Conservation (phyloP, 2,888 invertebrate species). For the Zhuqinia jingwanae region DNA sequence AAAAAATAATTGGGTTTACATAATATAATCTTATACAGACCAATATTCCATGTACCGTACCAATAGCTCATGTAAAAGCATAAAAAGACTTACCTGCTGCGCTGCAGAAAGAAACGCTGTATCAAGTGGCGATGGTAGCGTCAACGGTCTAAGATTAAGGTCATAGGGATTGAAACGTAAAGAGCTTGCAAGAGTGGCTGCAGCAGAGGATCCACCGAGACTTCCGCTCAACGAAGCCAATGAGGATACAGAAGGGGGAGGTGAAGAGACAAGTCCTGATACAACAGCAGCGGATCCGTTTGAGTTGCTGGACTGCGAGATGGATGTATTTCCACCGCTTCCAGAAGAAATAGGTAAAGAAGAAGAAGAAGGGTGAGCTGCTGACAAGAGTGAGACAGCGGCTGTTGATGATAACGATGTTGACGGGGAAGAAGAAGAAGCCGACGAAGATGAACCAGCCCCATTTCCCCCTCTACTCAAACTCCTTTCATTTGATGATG, state of each 20-base stretch:
- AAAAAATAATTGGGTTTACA: not conserved
- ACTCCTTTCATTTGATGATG: constrained; percentile 53
- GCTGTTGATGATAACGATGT: constrained; percentile 39
- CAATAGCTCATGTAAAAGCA: too few relatives aligned
- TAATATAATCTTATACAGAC: too few relatives aligned
- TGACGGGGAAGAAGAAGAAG: constrained; percentile 43
- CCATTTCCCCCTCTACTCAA: constrained; percentile 55
- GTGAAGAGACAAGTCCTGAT: not conserved
- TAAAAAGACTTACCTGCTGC: constrained; percentile 89
- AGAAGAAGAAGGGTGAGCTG: constrained; percentile 34
- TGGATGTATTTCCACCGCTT: not conserved
- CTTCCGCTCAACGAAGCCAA: constrained; percentile 55
- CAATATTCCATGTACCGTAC: too few relatives aligned
- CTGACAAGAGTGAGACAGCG: constrained; percentile 39
- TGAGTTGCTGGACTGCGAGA: constrained; percentile 32
- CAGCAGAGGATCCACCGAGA: constrained; percentile 80
- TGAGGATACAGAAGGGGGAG: constrained; percentile 56
- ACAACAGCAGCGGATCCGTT: not conserved
- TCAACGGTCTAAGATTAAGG: constrained; percentile 76
- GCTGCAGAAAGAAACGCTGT: constrained; percentile 91
- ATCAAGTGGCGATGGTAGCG: constrained; percentile 88
- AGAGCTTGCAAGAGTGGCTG: constrained; percentile 80
- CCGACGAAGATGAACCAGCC: not conserved
- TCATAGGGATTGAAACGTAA: constrained; percentile 78
- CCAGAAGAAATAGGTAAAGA: too few relatives aligned